Evolutionary conservation across 2,113 vertebrate genomes (phyloP).

Genomic region (Lipophrys pholis): DNA sequence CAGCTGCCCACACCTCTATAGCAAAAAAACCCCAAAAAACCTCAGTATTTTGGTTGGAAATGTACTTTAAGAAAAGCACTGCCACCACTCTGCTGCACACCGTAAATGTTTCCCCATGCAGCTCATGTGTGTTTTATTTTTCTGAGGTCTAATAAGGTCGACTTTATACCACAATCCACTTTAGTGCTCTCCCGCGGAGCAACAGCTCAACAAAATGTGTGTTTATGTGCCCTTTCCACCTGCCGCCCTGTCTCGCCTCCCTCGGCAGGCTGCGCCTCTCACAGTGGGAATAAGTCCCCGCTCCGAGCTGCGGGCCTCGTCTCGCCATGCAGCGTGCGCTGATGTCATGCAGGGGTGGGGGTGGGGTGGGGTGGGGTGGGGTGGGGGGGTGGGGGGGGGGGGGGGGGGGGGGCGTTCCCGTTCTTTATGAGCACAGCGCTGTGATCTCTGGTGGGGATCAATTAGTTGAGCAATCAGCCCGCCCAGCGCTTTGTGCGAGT

Average conservation of each 20-base stretch:
- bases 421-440: constrained; percentile 73
- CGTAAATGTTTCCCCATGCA: background rate
- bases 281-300: constrained; percentile 59
- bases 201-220: constrained; percentile 15
- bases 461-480: constrained; percentile 84
- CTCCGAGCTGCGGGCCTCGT: constrained; percentile 34
- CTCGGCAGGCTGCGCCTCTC: constrained; percentile 40
- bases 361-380: too few species aligned
- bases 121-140: constrained; percentile 27
- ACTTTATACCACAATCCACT: constrained; percentile 15
- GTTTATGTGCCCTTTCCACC: constrained; percentile 11
- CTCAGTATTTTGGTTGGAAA: constrained; percentile 2
- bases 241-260: constrained; percentile 13
- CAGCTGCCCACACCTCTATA: too few species aligned
- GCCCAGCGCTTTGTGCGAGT: constrained; percentile 73
- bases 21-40: background rate
- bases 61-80: background rate
- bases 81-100: background rate
- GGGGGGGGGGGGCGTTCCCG: constrained; percentile 57
- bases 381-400: too few species aligned
- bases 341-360: constrained; percentile 75
- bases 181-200: constrained; percentile 16
- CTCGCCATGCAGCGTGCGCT: constrained; percentile 42
- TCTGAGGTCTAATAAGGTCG: constrained; percentile 30
- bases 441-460: constrained; percentile 83